Evolutionary conservation across 2,888 invertebrate genomes (phyloP).

Genomic region (Apodemia hepburni): DNA sequence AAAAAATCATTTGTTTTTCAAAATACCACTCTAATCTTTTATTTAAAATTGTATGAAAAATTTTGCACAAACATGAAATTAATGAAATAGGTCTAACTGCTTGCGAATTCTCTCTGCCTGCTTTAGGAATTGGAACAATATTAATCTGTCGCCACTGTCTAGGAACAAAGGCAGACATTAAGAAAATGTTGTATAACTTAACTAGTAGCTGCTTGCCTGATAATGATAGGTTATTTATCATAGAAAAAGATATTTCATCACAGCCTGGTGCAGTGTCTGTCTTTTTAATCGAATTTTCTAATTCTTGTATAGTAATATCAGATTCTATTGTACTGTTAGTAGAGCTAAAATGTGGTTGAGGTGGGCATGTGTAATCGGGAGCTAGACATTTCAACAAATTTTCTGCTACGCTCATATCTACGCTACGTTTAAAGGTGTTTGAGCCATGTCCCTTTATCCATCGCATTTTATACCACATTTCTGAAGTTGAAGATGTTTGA

Average conservation of each 20-base stretch:
- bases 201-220: conserved; percentile 16
- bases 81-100: conserved; percentile 10
- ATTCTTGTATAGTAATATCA: conserved; percentile 18
- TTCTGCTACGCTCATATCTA: background rate
- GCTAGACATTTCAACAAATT: background rate
- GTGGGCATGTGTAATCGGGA: conserved; percentile 4
- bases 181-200: conserved; percentile 1
- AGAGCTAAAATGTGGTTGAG: background rate
- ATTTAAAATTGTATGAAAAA: conserved; percentile 22
- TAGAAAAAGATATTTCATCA: conserved; percentile 20
- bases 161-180: conserved; percentile 1
- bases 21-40: conserved; percentile 26
- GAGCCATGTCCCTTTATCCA: conserved; percentile 22
- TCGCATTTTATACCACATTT: conserved; percentile 23
- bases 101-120: background rate
- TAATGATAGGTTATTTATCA: conserved; percentile 5
- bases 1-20: conserved; percentile 22
- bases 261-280: conserved; percentile 22
- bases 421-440: background rate
- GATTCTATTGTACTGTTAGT: background rate
- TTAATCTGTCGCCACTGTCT: conserved; percentile 8
- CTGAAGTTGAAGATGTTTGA: conserved; percentile 3
- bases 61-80: conserved; percentile 20
- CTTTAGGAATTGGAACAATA: conserved; percentile 14
- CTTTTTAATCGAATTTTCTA: conserved; percentile 12